Evolutionary conservation across 2,888 invertebrate genomes (phyloP).

Genomic region (Ophion costatus): DNA sequence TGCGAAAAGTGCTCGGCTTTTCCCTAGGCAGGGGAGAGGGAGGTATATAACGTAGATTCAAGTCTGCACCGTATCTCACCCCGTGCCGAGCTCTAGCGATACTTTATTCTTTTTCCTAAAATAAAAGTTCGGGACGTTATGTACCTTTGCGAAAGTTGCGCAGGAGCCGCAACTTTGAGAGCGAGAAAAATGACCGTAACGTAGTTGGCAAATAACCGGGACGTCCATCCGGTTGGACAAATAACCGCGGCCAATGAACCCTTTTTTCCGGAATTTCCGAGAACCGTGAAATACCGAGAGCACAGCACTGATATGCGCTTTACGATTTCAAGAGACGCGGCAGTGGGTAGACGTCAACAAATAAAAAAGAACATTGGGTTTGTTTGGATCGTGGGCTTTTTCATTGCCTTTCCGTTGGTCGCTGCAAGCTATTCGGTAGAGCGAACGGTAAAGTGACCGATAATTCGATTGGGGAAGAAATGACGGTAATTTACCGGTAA

Average conservation of each 20-base stretch:
- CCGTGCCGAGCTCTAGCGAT: conserved; percentile 10
- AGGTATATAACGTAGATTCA: conserved; percentile 23
- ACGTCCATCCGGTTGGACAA: background rate
- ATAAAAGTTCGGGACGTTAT: background rate
- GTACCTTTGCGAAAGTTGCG: background rate
- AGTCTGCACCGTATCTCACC: conserved; percentile 8
- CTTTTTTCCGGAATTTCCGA: background rate
- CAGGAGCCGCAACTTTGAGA: background rate
- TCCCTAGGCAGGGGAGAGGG: background rate
- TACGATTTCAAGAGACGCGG: no score
- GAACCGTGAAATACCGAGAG: no score
- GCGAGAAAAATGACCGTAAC: conserved; percentile 3
- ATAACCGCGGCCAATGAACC: background rate
- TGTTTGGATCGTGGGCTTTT: background rate
- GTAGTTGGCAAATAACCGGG: background rate
- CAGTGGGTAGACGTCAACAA: no score
- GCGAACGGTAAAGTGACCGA: background rate
- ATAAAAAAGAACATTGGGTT: background rate
- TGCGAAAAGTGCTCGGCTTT: conserved; percentile 17
- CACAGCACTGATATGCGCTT: no score
- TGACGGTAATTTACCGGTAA: background rate
- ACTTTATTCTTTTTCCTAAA: conserved; percentile 13
- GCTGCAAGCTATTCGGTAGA: no score
- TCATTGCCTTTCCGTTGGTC: no score
- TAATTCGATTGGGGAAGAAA: background rate